Conservation (phyloP, 2,113 vertebrate genomes). For the Corythaixoides concolor region DNA sequence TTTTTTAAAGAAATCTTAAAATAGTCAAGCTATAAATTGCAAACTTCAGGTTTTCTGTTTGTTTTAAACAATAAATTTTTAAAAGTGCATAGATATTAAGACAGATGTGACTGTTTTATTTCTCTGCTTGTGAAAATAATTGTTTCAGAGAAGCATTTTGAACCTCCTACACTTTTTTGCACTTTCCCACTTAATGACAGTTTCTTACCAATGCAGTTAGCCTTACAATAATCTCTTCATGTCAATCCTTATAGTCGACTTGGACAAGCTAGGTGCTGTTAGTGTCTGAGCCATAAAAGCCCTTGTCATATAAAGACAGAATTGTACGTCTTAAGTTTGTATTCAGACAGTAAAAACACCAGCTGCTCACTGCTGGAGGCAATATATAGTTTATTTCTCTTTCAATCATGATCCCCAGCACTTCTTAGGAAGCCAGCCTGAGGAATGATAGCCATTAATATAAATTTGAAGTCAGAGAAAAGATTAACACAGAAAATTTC, state of each 20-base stretch:
- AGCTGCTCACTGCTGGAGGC: constrained; percentile 28
- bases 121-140: background rate
- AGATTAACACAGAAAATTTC: constrained; percentile 59
- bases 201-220: background rate
- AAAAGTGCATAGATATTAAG: background rate
- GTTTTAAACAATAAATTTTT: background rate
- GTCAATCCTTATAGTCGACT: background rate
- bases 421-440: constrained; percentile 35
- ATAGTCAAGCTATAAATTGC: background rate
- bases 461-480: constrained; percentile 60
- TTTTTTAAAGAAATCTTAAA: background rate
- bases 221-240: background rate
- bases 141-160: background rate
- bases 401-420: constrained; percentile 10
- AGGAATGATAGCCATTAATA: constrained; percentile 62
- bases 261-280: constrained; percentile 1
- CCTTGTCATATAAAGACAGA: background rate
- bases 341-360: constrained; percentile 46
- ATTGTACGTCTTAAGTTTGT: constrained; percentile 33
- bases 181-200: background rate
- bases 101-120: background rate
- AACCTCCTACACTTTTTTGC: background rate
- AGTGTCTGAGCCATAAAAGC: constrained; percentile 4
- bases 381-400: constrained; percentile 50
- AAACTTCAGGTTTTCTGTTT: background rate